Conservation (phyloP, 2,888 invertebrate genomes). For the Crioceris asparagi region DNA sequence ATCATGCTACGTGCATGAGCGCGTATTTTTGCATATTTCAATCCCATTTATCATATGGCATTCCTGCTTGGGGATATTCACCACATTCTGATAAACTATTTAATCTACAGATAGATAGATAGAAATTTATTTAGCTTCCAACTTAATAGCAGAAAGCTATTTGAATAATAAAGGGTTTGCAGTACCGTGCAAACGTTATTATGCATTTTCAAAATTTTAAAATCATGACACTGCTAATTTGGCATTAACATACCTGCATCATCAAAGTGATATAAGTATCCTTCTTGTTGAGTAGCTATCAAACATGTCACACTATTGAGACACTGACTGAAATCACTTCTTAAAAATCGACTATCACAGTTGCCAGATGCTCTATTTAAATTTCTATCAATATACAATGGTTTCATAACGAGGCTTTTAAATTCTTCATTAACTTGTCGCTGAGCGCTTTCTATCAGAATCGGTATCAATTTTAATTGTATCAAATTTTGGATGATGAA, state of each 20-base stretch:
- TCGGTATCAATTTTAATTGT: conserved; percentile 39
- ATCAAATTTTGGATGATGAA: conserved; percentile 40
- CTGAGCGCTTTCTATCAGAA: conserved; percentile 34
- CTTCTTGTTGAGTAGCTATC: conserved; percentile 55
- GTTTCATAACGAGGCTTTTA: conserved; percentile 41
- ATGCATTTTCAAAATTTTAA: no score
- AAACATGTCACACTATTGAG: conserved; percentile 52
- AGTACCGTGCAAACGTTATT: no score
- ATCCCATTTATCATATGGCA: no score
- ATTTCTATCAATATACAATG: conserved; percentile 35
- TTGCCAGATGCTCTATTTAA: conserved; percentile 22
- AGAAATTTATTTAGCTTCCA: no score
- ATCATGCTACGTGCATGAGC: no score
- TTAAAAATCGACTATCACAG: conserved; percentile 27
- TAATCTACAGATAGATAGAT: no score
- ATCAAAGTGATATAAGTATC: conserved; percentile 60
- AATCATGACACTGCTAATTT: no score
- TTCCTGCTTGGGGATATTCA: no score
- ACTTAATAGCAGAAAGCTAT: no score
- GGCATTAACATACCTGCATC: conserved; percentile 31
- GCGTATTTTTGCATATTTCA: no score
- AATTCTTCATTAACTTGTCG: conserved; percentile 42
- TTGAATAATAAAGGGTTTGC: no score
- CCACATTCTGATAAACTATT: no score
- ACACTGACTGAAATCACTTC: conserved; percentile 44